These are phyloP conservation scores for Dendrolimus kikuchii DNA, from an alignment of 1,140 invertebrate species.

Conservation along the genomic window DNA sequence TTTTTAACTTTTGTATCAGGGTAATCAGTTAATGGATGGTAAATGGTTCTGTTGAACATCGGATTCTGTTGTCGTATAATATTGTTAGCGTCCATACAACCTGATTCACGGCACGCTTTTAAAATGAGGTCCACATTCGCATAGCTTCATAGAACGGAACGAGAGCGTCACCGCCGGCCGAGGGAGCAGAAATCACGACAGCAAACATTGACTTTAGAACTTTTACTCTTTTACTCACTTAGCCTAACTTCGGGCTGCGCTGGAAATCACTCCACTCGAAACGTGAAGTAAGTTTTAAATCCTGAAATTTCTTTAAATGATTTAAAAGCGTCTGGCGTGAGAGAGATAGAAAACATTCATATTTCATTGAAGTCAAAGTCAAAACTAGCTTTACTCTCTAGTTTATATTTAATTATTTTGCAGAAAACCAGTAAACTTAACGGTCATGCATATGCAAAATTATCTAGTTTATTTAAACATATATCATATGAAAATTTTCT, in stretches of 20 bases:
- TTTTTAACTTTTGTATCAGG: background rate
- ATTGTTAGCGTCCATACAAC: too few relatives aligned
- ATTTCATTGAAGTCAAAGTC: slow-evolving; percentile 5
- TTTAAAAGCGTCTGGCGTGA: slow-evolving; percentile 44
- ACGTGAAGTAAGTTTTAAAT: slow-evolving; percentile 49
- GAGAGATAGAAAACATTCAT: slow-evolving; percentile 26
- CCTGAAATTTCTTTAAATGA: slow-evolving; percentile 45
- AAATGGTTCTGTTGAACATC: too few relatives aligned
- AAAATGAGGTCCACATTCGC: slow-evolving; percentile 31
- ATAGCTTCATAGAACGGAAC: slow-evolving; percentile 22
- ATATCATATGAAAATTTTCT: too few relatives aligned
- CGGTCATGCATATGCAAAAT: too few relatives aligned
- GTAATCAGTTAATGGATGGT: too few relatives aligned
- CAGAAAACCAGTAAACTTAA: too few relatives aligned
- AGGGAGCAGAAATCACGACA: slow-evolving; percentile 57
- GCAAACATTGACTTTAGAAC: slow-evolving; percentile 68
- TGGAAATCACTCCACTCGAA: slow-evolving; percentile 58
- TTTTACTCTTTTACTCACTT: slow-evolving; percentile 66
- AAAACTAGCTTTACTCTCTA: background rate
- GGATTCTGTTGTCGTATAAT: too few relatives aligned
- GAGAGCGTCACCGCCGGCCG: slow-evolving; percentile 36
- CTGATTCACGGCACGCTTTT: too few relatives aligned
- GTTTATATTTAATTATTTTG: background rate
- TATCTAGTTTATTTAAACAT: too few relatives aligned
- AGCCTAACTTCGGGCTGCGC: slow-evolving; percentile 49